phyloP scores from a whole-genome alignment of 2,888 invertebrate species.

The Frankliniella intonsa region DNA sequence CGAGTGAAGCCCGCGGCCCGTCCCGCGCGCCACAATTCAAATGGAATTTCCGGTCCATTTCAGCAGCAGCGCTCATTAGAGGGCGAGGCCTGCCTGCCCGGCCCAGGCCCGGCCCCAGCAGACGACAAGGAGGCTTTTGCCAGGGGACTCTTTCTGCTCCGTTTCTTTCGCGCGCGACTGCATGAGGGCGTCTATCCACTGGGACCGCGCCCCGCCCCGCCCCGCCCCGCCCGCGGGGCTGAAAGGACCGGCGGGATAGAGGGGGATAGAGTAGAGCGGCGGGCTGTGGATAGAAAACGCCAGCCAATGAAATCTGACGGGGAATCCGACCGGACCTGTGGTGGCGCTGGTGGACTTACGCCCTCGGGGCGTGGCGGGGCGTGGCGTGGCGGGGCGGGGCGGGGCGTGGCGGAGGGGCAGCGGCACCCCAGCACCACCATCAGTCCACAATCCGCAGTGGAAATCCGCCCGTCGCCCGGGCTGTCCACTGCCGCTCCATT shows the following conservation, averaged over 20 bases:
- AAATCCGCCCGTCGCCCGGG: too few species aligned
- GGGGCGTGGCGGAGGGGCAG: too few species aligned
- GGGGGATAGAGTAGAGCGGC: not conserved
- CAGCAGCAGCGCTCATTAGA: not conserved
- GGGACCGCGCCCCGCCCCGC: not conserved
- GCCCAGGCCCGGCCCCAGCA: too few species aligned
- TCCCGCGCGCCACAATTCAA: not conserved
- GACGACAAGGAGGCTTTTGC: not conserved
- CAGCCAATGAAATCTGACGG: conserved; percentile 10
- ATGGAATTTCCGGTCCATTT: conserved; percentile 25
- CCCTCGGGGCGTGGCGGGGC: too few species aligned
- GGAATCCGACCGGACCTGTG: not conserved
- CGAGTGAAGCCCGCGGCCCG: not conserved
- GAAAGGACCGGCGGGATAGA: not conserved
- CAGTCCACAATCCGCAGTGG: too few species aligned
- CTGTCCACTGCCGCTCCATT: too few species aligned
- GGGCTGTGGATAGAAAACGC: not conserved
- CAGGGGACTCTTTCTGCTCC: too few species aligned
- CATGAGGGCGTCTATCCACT: not conserved
- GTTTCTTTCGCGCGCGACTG: not conserved
- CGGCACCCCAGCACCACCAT: too few species aligned
- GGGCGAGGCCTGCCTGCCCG: too few species aligned
- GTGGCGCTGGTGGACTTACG: too few species aligned
- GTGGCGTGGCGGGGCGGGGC: too few species aligned
- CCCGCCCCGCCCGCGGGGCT: not conserved